Evolutionary conservation across 1,140 invertebrate species (phyloP).

Genomic region (Ditylenchus dipsaci): DNA sequence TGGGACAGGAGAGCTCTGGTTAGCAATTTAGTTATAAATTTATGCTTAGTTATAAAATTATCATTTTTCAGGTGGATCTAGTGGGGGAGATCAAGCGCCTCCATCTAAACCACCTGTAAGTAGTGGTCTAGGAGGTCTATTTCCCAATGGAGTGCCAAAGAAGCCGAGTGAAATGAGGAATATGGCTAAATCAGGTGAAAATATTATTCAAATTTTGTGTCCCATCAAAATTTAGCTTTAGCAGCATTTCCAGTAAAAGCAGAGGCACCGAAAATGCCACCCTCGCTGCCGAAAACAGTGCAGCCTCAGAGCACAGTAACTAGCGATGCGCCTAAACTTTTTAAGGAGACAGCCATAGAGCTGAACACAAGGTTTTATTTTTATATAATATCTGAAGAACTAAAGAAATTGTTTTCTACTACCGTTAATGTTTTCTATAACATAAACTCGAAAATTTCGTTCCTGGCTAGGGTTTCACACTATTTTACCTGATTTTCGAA

Average conservation of each 20-base stretch:
- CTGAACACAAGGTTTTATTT: no score
- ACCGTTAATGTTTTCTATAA: no score
- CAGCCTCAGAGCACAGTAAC: no score
- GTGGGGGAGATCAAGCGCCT: not conserved
- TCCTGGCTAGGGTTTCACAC: no score
- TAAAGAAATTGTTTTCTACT: no score
- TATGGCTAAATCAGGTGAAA: slow-evolving; percentile 3
- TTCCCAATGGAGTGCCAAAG: slow-evolving; percentile 25
- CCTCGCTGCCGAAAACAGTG: not conserved
- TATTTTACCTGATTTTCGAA: no score
- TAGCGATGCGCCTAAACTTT: no score
- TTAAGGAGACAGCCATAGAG: no score
- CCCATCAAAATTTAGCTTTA: not conserved
- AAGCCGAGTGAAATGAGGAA: slow-evolving; percentile 39
- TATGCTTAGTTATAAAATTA: not conserved
- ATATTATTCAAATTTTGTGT: not conserved
- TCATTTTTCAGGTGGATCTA: slow-evolving; percentile 5
- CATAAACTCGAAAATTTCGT: no score
- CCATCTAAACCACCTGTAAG: not conserved
- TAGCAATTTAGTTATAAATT: not conserved
- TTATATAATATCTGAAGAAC: no score
- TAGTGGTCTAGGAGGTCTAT: slow-evolving; percentile 24
- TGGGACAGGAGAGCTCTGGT: not conserved
- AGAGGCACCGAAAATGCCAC: not conserved
- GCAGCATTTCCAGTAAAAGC: not conserved